Conservation (phyloP, 2,797 vertebrate genomes). For the Mormyrops boulengeri region DNA sequence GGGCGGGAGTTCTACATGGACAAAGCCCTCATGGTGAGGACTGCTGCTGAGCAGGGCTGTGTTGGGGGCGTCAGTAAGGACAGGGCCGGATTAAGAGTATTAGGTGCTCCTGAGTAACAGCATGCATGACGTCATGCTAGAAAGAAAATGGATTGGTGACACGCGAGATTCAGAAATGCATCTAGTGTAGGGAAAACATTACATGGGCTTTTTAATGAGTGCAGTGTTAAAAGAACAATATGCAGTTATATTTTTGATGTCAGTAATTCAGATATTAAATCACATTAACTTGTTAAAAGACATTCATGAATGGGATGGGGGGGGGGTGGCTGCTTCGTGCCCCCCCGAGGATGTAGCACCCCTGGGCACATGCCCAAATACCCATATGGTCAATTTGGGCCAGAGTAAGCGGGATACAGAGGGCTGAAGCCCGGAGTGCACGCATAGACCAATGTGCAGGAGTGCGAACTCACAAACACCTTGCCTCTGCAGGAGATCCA, state of each 20-base stretch:
- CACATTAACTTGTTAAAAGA: background rate
- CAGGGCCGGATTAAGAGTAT: background rate
- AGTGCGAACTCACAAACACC: background rate
- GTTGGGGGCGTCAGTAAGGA: background rate
- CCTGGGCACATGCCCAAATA: background rate
- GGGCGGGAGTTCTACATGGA: slow-evolving; percentile 98
- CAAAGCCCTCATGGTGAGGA: slow-evolving; percentile 90
- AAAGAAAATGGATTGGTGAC: background rate
- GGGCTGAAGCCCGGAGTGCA: background rate
- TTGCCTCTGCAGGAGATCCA: background rate
- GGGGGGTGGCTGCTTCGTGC: background rate
- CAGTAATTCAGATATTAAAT: background rate
- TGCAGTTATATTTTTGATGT: background rate
- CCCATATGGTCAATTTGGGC: background rate
- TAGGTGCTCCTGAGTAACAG: background rate
- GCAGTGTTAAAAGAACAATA: background rate
- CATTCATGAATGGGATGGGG: background rate
- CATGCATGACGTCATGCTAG: background rate
- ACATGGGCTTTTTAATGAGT: background rate
- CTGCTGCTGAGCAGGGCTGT: background rate
- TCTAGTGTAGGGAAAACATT: background rate
- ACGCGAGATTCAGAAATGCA: background rate
- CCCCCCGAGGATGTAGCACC: background rate
- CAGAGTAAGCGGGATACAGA: background rate
- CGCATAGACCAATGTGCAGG: background rate